Base-by-base conservation (phyloP, 2,113 vertebrate species). In the Emydocephalus ijimae region DNA sequence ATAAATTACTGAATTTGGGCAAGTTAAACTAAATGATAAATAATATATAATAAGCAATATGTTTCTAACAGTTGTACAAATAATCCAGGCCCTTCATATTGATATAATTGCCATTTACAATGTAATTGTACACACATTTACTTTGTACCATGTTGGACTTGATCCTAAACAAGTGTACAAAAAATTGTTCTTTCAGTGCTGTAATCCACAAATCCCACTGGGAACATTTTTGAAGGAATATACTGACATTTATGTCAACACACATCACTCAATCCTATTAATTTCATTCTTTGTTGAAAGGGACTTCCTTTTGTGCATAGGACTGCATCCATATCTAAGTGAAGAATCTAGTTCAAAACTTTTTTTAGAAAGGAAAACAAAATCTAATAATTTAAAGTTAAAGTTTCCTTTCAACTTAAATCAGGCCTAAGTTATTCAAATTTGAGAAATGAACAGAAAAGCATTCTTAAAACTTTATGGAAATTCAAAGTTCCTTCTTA, bases 401-500 rank as follows among this genome's bases (percentile, higher is more conserved):
- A 81, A 59, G 57, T 20, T 55, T 34, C 54, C 52, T 64, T 48
- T 88, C 87, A 69, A 74, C 3, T 34, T 87, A 86, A 87, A 93
- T 85, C 50, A 88, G 54, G 74, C 90, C 52, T 91, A 89, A 81
- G 86, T 85, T n/a, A 87, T 45, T 95, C 59, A 92, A 50, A 89
- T 69, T 93, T 91, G n/a, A 45, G 26, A 91, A 85, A 93, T 26
- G 34, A 91, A 89, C 93, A 88, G 20, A 87, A 85, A 81, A 87
- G 4, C 23, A 95, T 74, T 48, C 34, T 34, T 86, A 89, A 95
- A 55, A 3, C 48, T 15, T 88, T 7, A 94, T 21, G 87, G 69
- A 94, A 93, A 91, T 92, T 91, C 10, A 94, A 91, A 94, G 15
- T 11, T 91, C 91, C 61, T 94, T 0, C n/a, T 52, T 14, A 94